These are phyloP conservation scores for Ctenosaura bakeri DNA, from an alignment of 2,797 vertebrate species.

Conservation along the genomic window DNA sequence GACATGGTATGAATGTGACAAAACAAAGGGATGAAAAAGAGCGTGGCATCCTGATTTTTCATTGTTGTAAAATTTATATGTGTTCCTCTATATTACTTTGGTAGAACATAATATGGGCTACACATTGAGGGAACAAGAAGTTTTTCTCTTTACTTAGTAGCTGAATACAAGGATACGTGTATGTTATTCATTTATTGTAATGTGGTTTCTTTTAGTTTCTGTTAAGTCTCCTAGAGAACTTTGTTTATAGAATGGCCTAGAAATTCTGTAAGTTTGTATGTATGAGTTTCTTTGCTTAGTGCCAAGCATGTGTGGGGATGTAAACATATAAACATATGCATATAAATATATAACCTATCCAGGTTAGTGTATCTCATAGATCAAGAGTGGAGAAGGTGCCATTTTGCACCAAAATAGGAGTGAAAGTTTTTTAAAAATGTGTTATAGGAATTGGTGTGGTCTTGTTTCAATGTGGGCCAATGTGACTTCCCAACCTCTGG, in stretches of 20 bases:
- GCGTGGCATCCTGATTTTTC: background rate
- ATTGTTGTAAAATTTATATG: background rate
- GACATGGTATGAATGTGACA: background rate
- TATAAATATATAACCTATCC: background rate
- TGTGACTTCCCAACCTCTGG: too few relatives aligned
- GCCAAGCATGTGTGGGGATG: background rate
- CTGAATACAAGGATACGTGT: background rate
- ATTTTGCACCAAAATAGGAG: too few relatives aligned
- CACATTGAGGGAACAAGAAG: background rate
- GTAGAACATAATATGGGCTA: constrained; percentile 1
- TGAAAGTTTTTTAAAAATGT: too few relatives aligned
- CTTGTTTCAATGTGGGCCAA: too few relatives aligned
- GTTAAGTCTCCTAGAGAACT: background rate
- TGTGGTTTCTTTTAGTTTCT: background rate
- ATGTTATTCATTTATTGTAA: background rate
- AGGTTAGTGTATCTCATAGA: background rate
- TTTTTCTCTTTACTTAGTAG: background rate
- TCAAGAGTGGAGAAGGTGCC: too few relatives aligned
- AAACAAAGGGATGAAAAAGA: background rate
- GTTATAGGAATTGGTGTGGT: too few relatives aligned
- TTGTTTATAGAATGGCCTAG: too few relatives aligned
- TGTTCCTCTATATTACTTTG: background rate
- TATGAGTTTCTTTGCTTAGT: too few relatives aligned
- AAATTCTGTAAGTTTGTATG: too few relatives aligned
- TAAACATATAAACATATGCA: background rate